Conservation (phyloP, 2,113 vertebrate genomes). For the Actenoides hombroni region DNA sequence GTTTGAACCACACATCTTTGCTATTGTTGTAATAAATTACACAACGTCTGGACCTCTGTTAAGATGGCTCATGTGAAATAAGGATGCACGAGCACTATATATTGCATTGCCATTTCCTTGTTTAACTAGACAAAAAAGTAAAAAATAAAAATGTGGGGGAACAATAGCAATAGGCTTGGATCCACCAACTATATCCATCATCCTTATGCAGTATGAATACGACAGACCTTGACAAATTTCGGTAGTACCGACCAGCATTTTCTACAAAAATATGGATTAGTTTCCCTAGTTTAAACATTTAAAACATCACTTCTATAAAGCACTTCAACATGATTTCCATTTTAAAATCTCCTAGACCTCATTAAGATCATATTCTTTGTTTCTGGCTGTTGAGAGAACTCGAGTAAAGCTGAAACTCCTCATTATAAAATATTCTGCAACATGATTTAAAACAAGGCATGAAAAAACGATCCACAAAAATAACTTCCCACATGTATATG, state of each 20-base stretch:
- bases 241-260: not conserved
- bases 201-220: not conserved
- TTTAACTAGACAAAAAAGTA: not conserved
- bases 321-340: constrained; percentile 36
- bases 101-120: not conserved
- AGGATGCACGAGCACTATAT: not conserved
- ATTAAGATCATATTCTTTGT: constrained; percentile 50
- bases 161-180: not conserved
- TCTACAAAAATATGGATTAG: not conserved
- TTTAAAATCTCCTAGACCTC: constrained; percentile 54
- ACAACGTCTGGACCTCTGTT: not conserved
- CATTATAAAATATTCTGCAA: constrained; percentile 58
- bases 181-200: not conserved
- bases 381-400: constrained; percentile 36
- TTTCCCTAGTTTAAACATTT: not conserved
- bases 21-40: not conserved
- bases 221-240: not conserved
- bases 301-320: constrained; percentile 2
- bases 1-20: not conserved
- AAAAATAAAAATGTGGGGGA: not conserved
- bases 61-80: not conserved
- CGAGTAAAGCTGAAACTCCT: constrained; percentile 29
- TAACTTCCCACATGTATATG: constrained; percentile 42
- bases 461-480: constrained; percentile 44
- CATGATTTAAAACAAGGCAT: constrained; percentile 41